Percentiles rank a stretch among this genome's conserved stretches.
Evolutionary conservation across 23 tunicate genomes (phyloP).

Genomic region (Trididemnum clinides): DNA sequence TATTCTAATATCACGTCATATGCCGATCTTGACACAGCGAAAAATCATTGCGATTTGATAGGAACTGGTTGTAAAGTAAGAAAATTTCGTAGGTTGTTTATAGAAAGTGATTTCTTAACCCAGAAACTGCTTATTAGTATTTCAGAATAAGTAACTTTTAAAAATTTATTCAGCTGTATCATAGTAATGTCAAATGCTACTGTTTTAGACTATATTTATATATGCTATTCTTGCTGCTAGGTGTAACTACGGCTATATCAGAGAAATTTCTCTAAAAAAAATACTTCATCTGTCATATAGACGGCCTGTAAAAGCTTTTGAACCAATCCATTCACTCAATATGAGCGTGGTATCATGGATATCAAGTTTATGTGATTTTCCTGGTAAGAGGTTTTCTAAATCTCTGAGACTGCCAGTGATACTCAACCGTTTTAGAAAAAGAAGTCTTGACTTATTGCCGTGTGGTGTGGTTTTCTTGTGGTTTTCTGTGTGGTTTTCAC

Average conservation of each 20-base stretch:
- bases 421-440: not conserved
- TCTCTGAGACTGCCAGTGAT: not conserved
- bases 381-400: not conserved
- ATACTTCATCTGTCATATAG: too few relatives aligned
- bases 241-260: too few relatives aligned
- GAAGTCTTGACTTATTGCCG: not conserved
- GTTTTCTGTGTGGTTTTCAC: not conserved
- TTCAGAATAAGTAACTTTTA: too few relatives aligned
- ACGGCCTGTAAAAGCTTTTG: too few relatives aligned
- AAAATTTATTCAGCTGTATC: too few relatives aligned
- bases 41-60: conserved; percentile 39
- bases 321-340: too few relatives aligned
- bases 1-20: conserved; percentile 10
- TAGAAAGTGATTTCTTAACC: too few relatives aligned
- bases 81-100: not conserved
- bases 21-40: conserved; percentile 8
- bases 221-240: too few relatives aligned
- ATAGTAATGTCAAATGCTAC: not conserved
- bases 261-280: too few relatives aligned
- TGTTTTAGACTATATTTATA: too few relatives aligned
- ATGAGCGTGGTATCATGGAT: not conserved
- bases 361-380: not conserved
- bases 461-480: not conserved
- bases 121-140: too few relatives aligned
- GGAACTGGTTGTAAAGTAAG: conserved; percentile 41